These are phyloP conservation scores for Chrysotoxum bicinctum DNA, from an alignment of 2,888 invertebrate species.

Conservation along the genomic window DNA sequence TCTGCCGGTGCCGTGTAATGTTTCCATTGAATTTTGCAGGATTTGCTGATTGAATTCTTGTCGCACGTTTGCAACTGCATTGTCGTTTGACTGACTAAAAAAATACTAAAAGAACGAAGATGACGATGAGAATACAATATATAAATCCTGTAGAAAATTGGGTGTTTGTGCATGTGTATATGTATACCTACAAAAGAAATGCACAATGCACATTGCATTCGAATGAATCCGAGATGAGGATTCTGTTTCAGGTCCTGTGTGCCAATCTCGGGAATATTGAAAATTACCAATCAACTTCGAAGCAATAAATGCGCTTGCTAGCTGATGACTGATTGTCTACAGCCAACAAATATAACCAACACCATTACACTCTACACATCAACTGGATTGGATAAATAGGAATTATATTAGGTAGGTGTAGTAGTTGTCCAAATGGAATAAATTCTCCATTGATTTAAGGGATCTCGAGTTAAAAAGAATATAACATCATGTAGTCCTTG, in stretches of 20 bases:
- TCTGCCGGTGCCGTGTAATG: conserved; percentile 53
- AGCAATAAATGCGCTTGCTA: conserved; percentile 57
- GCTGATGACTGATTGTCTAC: not conserved
- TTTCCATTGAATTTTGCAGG: conserved; percentile 65
- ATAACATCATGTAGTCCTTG: conserved; percentile 53
- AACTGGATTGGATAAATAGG: conserved; percentile 36
- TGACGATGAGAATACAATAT: conserved; percentile 9
- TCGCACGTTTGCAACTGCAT: conserved; percentile 72
- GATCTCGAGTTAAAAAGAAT: conserved; percentile 1
- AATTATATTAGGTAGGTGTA: not conserved
- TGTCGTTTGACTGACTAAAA: conserved; percentile 52
- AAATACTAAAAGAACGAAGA: conserved; percentile 7
- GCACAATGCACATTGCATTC: conserved; percentile 40
- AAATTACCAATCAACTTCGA: conserved; percentile 66
- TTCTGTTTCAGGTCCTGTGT: not conserved
- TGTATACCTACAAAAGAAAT: not conserved
- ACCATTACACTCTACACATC: conserved; percentile 27
- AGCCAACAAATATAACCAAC: conserved; percentile 13
- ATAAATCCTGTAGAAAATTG: not conserved
- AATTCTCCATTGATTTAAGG: not conserved
- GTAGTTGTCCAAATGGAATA: conserved; percentile 30
- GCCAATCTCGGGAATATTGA: conserved; percentile 63
- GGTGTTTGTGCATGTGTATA: not conserved
- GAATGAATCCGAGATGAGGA: conserved; percentile 41
- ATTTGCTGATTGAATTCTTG: conserved; percentile 73